Base-by-base conservation (phyloP, 2,888 invertebrate species). In the Tipula vernalis region DNA sequence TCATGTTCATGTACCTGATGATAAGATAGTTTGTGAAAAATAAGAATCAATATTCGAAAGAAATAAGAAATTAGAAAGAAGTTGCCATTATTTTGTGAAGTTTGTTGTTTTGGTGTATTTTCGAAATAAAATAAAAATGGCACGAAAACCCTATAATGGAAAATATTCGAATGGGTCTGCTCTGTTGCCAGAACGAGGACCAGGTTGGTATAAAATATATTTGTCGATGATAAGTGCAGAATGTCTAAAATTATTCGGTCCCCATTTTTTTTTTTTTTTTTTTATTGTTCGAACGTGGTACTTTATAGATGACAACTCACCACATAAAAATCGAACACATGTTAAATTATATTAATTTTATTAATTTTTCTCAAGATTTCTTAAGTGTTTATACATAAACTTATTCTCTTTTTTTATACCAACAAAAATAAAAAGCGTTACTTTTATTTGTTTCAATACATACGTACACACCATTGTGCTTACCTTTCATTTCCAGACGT, bases 151-250 rank as follows among this genome's bases (percentile, higher is more conserved):
- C 88, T 90, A 89, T 41, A 88, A 87, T 88, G 88, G 90, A 88
- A 90, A 91, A 88, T 90, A 90, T 88, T 90, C 90, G 86, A 91
- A 91, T 88, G 90, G 91, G 89, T 89, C 89, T 87, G 89, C 89
- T 87, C 89, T 90, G 88, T 89, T 91, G 88, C 91, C 91, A 47
- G 91, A 91, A 89, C 90, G 91, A 89, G 91, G 91, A 88, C 91
- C 91, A 91, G 91, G 91, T 91, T 71, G 91, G 91, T 87, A 36
- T 18, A 47, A 36, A 0, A 6, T 39, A 39, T 6, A 41, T 85
- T 84, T 83, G 8, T 83, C n/a, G n/a, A 51, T 51, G n/a, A 12
- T 36, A 12, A 36, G 51, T 13, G 13, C 42, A 5, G 39, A 6
- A 39, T 18, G 51, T 42, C n/a, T 39, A 15, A 3, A 84, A 84